A percentile compares a stretch with the other conserved stretches of the same genome.
Evolutionary conservation across 1,140 invertebrate species (phyloP).

Genomic region (Drusus annulatus): DNA sequence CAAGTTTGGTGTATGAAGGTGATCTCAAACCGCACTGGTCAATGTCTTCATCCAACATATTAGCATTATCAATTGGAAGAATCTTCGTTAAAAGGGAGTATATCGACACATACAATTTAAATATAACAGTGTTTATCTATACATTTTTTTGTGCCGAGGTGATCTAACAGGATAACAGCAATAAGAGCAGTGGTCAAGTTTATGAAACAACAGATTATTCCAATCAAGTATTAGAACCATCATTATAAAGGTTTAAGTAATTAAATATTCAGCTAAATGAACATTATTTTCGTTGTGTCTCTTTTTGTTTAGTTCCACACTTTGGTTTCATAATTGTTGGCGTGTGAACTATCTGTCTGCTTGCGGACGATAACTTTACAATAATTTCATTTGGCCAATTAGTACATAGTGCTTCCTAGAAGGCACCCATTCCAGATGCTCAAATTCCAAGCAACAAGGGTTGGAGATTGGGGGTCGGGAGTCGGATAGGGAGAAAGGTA

Average conservation of each 20-base stretch:
- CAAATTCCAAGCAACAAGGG: slow-evolving; percentile 2
- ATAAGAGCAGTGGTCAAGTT: slow-evolving; percentile 11
- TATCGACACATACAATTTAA: too few relatives aligned
- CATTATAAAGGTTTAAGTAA: background rate
- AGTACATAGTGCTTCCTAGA: slow-evolving; percentile 49
- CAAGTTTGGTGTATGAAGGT: slow-evolving; percentile 29
- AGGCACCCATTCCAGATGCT: background rate
- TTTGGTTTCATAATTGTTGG: background rate
- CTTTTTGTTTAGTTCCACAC: background rate
- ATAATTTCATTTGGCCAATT: slow-evolving; percentile 56
- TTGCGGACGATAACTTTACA: slow-evolving; percentile 55
- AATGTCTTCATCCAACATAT: background rate
- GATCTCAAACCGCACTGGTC: slow-evolving; percentile 11
- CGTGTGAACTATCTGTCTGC: slow-evolving; percentile 19
- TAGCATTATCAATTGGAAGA: background rate
- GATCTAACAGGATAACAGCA: too few relatives aligned
- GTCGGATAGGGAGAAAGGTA: too few relatives aligned
- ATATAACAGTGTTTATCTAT: too few relatives aligned
- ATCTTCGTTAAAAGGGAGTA: background rate
- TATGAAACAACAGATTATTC: background rate
- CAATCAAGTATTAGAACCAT: background rate
- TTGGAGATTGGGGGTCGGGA: background rate
- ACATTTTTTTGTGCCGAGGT: too few relatives aligned
- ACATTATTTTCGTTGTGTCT: background rate
- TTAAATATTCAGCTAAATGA: background rate